These are phyloP conservation scores for Erethizon dorsatum DNA, from an alignment of 2,797 vertebrate genomes.

Conservation along the genomic window DNA sequence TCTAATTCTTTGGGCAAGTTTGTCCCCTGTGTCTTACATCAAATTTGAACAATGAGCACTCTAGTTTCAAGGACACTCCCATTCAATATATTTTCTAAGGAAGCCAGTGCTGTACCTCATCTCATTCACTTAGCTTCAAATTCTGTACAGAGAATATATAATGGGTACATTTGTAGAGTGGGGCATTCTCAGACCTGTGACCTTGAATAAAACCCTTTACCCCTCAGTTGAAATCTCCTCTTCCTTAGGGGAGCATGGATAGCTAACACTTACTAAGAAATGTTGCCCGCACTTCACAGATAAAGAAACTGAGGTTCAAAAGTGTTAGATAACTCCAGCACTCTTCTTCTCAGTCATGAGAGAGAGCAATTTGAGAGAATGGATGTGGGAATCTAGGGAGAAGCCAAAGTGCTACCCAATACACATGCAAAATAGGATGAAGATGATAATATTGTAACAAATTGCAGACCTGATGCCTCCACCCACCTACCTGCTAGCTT, in stretches of 20 bases:
- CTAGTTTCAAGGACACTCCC: background rate
- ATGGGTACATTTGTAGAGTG: background rate
- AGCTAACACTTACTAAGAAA: slow-evolving; percentile 36
- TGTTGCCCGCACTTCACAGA: slow-evolving; percentile 6
- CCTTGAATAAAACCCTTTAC: background rate
- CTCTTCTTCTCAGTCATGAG: background rate
- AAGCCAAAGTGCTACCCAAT: background rate
- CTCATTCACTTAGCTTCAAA: slow-evolving; percentile 18
- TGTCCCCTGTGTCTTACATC: background rate
- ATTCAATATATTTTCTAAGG: slow-evolving; percentile 6
- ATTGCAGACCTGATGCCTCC: slow-evolving; percentile 9
- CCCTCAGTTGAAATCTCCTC: slow-evolving; percentile 2
- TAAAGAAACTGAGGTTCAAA: slow-evolving; percentile 8
- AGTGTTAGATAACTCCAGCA: background rate
- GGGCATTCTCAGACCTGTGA: background rate
- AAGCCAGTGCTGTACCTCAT: background rate
- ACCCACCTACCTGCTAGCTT: slow-evolving; percentile 1
- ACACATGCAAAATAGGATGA: background rate
- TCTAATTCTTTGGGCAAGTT: background rate
- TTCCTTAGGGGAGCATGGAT: background rate
- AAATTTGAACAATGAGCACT: slow-evolving; percentile 53
- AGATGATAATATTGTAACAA: slow-evolving; percentile 24
- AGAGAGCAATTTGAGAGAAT: slow-evolving; percentile 1
- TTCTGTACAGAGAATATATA: background rate
- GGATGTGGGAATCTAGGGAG: background rate